These are phyloP conservation scores for Phlogophora meticulosa DNA, from an alignment of 2,888 invertebrate genomes.

Conservation along the genomic window DNA sequence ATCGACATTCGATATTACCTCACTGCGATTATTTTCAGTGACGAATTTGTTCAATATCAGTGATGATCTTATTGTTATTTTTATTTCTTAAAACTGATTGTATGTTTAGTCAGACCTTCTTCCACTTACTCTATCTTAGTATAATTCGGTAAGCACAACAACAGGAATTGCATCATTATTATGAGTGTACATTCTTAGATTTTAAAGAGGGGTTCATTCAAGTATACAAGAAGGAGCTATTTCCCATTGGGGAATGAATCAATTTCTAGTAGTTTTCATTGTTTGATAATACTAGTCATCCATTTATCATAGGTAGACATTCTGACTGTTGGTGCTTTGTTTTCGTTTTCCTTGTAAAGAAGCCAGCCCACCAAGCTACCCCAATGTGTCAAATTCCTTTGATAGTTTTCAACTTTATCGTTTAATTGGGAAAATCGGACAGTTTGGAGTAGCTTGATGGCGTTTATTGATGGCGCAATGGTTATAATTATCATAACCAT, in stretches of 20 bases:
- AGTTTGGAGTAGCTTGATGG: too few species aligned
- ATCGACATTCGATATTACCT: conserved; percentile 31
- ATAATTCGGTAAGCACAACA: conserved; percentile 29
- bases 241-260: conserved; percentile 55
- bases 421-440: too few species aligned
- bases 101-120: conserved; percentile 39
- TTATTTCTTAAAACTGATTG: conserved; percentile 37
- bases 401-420: too few species aligned
- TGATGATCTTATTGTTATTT: conserved; percentile 34
- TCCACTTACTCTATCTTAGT: conserved; percentile 35
- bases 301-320: conserved; percentile 59
- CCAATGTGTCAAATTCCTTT: too few species aligned
- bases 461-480: too few species aligned
- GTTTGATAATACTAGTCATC: conserved; percentile 4
- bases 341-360: conserved; percentile 39
- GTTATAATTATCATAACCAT: too few species aligned
- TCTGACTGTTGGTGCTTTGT: conserved; percentile 54
- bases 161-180: conserved; percentile 28
- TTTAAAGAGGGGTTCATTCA: conserved; percentile 1
- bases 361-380: too few species aligned
- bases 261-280: conserved; percentile 56
- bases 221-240: conserved; percentile 10
- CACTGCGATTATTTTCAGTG: conserved; percentile 34
- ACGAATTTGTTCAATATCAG: conserved; percentile 35
- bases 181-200: conserved; percentile 20